A percentile compares a stretch with the other conserved stretches of the same genome.
phyloP scores from a whole-genome alignment of 2,113 vertebrate species.

The Rhynchopsitta pachyrhyncha region DNA sequence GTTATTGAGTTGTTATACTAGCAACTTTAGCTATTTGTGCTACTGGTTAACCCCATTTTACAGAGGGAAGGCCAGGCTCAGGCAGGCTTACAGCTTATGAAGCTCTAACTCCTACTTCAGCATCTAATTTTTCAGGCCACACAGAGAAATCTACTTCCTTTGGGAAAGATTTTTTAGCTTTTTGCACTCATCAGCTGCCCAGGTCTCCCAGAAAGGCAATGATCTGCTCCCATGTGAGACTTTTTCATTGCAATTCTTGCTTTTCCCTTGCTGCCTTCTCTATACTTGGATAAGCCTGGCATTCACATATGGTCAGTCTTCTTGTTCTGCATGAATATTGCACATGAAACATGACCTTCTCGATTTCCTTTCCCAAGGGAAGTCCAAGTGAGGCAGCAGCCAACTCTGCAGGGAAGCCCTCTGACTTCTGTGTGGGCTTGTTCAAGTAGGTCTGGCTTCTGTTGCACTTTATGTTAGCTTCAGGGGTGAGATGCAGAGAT shows the following conservation, averaged over 20 bases:
- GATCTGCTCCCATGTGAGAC: neutral
- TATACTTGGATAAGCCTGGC: neutral
- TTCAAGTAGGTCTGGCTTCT: neutral
- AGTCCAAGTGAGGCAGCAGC: neutral
- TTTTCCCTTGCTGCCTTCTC: neutral
- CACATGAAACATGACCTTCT: neutral
- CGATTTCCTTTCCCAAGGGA: neutral
- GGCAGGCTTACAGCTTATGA: neutral
- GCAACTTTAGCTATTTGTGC: neutral
- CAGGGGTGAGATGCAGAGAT: conserved; percentile 33
- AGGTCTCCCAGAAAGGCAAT: neutral
- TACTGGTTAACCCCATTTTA: neutral
- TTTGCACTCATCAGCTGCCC: neutral
- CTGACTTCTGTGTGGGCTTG: neutral
- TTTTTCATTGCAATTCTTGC: neutral
- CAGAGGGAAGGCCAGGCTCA: neutral
- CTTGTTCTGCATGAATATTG: neutral
- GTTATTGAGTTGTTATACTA: neutral
- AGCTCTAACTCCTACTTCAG: neutral
- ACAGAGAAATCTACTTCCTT: neutral
- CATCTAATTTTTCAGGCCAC: neutral
- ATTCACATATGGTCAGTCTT: neutral
- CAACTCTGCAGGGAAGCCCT: neutral
- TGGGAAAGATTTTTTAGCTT: neutral
- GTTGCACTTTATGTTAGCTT: neutral